Base-by-base conservation (phyloP, 2,797 vertebrate genomes). In the Tokudaia tokunoshimensis region DNA sequence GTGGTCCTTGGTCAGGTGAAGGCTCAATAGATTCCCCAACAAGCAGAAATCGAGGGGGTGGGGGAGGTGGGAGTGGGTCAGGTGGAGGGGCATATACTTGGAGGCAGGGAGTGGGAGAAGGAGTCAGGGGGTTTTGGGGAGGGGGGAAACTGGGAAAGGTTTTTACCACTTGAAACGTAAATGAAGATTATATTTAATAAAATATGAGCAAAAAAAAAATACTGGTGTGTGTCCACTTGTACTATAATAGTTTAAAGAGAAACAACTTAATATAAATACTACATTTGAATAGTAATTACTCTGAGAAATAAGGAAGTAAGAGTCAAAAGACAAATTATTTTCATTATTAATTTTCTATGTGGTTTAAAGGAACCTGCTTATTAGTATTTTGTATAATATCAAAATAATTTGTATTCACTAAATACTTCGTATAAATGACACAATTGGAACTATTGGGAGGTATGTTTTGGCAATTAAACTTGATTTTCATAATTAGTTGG, bases 401-500 rank as follows among this genome's bases (percentile, higher is more conserved):
- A 81, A 84, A 93, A 81, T 96, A 12, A 88, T 82, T 75, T 93
- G 31, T 65, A 94, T 93, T 94, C 57, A 72, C 50, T 63, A 91
- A 97, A 93, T 94, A 94, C 94, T 96, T 83, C 29, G 41, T 85
- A 79, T 92, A 90, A 95, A 55, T 94, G 57, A 52, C 11, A 96
- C 89, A 57, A 93, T 88, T 82, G 87, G 84, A 88, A 92, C 89
- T 81, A 88, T 82, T 93, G 55, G 76, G 59, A 96, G 74, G 81
- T 90, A 0, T 65, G 75, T 86, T 92, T 93, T 96, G 92, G 52
- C 44, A 95, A 96, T 94, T 95, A 96, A 95, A 85, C 93, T 86
- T 65, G 5, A 97, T 96, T 96, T 97, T 92, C 65, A 82, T 92
- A 95, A 96, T 95, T 95, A 94, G 76, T 4, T 44, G 11, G n/a